Evolutionary conservation across 30 jellyfish, hydroid and myxozoan genomes (phyloP), one percentile per base, ranked within the genome.

Genomic region (Turritopsis rubra): DNA sequence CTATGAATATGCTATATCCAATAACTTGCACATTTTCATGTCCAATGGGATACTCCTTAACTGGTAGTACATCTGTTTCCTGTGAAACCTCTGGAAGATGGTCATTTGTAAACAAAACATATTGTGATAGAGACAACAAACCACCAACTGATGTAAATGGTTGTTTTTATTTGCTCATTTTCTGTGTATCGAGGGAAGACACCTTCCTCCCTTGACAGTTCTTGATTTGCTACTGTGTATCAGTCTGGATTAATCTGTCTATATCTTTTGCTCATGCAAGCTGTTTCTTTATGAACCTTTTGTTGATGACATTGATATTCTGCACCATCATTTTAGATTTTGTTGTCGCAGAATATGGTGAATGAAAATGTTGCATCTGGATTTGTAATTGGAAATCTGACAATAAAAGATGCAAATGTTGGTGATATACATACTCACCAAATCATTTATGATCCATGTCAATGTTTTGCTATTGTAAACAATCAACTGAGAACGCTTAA

Each of bases 81-180:
- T 92, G 98, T 53, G 93, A 88, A 20, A n/a, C 98, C 26, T 65
- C 82, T 72, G 98, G 95, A 52, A 75, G 60, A n/a, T 92, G 98
- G 98, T 52, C 93, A 1, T 72, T 82, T 23, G 88, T 87, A 16
- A 52, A 41, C 13, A 53, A 75, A 65, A 79, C 87, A 23, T 86
- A 86, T 54, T 92, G 98, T 82, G 85, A 86, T 52, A 76, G 96
- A 60, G 82, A 77, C 73, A 92, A 92, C 75, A 93, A 92, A 8
- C 95, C 96, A 0, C 96, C 98, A 18, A 75, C 95, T 1, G 88
- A 88, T 75, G 98, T 92, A 83, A 79, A 89, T 66, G 22, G 19
- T 21, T 74, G 5, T 41, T 41, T 41, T 3, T 41, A 41, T 41
- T 41, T n/a, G n/a, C n/a, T n/a, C n/a, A 41, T 41, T 41, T 41